phyloP scores from a whole-genome alignment of 2,113 vertebrate species.

The Brachyhypopomus gauderio region DNA sequence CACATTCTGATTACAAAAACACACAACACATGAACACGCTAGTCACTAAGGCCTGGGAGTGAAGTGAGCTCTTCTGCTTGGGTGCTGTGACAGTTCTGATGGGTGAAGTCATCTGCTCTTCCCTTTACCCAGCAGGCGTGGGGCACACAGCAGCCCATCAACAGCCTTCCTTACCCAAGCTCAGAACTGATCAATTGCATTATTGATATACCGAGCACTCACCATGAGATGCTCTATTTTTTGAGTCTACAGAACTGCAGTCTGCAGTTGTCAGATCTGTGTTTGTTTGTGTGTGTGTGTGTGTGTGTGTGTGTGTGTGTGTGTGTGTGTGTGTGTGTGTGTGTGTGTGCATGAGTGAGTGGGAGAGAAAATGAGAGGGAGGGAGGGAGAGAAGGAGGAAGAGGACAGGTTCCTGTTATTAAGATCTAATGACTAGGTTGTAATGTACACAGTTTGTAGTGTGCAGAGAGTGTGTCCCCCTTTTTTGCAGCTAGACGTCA shows the following conservation, averaged over 20 bases:
- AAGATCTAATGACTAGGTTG: background rate
- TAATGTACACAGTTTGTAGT: background rate
- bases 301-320: too few species aligned
- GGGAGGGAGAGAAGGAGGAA: conserved; percentile 5
- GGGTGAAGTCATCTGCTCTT: background rate
- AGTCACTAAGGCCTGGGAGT: background rate
- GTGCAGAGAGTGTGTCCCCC: background rate
- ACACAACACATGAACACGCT: too few species aligned
- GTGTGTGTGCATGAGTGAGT: background rate
- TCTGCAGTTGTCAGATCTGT: conserved; percentile 4
- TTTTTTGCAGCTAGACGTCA: background rate
- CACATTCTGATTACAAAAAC: background rate
- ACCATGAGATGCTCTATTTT: conserved; percentile 13
- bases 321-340: too few species aligned
- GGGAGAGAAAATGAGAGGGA: background rate
- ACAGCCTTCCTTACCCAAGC: background rate
- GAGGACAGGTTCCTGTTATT: background rate
- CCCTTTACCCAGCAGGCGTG: background rate
- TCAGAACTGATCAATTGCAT: background rate
- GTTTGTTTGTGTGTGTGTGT: too few species aligned
- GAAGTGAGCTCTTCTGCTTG: background rate
- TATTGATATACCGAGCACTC: conserved; percentile 21
- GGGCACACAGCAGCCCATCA: background rate
- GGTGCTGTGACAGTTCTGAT: background rate
- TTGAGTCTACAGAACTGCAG: too few species aligned